Base-by-base conservation (phyloP, 2,888 invertebrate species). In the Lasioglossum lativentre region DNA sequence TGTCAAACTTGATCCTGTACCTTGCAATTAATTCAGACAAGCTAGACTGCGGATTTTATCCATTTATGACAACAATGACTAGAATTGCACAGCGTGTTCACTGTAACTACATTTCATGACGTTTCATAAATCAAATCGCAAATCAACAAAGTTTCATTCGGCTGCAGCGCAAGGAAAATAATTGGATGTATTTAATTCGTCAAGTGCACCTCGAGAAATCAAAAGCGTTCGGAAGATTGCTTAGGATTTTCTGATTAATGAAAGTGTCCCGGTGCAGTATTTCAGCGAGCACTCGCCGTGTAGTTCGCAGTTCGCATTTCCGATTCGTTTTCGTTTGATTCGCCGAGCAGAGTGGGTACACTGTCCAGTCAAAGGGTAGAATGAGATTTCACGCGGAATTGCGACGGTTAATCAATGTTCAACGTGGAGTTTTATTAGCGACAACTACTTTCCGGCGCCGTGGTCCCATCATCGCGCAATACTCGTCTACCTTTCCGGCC, bases 311-410 rank as follows among this genome's bases (percentile, higher is more conserved):
- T 19, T n/a, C 47, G 19, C 2, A 23, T 2, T n/a, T 56, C 27
- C 27, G 59, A 59, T 14, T 27, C 27, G 27, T 59, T 59, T 14
- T 27, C 14, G 27, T 59, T 14, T 27, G 27, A 59, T 30, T 30
- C 16, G 27, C 27, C 27, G 16, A 16, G 27, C 27, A 16, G 5
- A 59, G 27, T 27, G 14, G 27, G 16, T 59, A 30, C 59, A 59
- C 59, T 59, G 8, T 66, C 66, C 34, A 34, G 66, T 66, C 66
- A 66, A 66, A 66, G 66, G 66, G 19, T 30, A 23, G 66, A 66
- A 30, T 10, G 66, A 34, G 34, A 66, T 66, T 34, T 66, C 34
- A 34, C 34, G 19, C 30, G 66, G 34, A 66, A 34, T 34, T 34
- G 66, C 66, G 34, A 66, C 66, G 66, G 30, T 42, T 47, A 27